Base-by-base conservation (phyloP, 2,888 invertebrate species). In the Ophion ellenae region DNA sequence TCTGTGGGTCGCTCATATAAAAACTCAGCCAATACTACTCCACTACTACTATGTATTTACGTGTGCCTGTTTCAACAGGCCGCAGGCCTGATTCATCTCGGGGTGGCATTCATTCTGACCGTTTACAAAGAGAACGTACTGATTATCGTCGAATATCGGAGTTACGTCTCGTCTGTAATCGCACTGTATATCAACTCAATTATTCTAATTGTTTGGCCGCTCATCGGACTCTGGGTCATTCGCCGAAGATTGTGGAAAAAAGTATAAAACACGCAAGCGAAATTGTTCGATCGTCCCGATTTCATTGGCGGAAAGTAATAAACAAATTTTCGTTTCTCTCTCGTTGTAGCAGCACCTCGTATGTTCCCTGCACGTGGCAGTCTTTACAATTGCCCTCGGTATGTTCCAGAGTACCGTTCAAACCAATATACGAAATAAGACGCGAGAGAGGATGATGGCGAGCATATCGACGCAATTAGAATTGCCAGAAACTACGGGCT, bases 41-140 rank as follows among this genome's bases (percentile, higher is more conserved):
- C 53, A 53, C 17, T 24, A 24, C 1, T 36, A 40, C 40, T 61
- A 20, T 61, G 20, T 45, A 36, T 66, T 24, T 53, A 24, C 3
- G 14, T 17, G 24, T 24, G n/a, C 57, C 17, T 73, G 24, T 61
- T 81, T 73, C 53, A 28, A 47, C 17, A 89, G 89, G 82, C 85
- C 6, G 81, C 85, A 47, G 89, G 87, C 32, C 61, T 88, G 11
- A 66, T 89, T 59, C 83, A 89, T 74, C 24, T 89, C 24, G 79
- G 59, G n/a, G 81, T 81, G 17, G 87, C 83, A 70, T 17, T 86
- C 17, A 73, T 81, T 57, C 61, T 89, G 47, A 76, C 81, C 2
- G 57, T 87, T 57, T 78, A 84, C 70, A 83, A 80, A 69, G 86
- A 87, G 57, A 79, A 36, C 53, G 70, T 84, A 14, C 59, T 87